Conservation (phyloP, 2,797 vertebrate species). For the Aotus griseimembra region DNA sequence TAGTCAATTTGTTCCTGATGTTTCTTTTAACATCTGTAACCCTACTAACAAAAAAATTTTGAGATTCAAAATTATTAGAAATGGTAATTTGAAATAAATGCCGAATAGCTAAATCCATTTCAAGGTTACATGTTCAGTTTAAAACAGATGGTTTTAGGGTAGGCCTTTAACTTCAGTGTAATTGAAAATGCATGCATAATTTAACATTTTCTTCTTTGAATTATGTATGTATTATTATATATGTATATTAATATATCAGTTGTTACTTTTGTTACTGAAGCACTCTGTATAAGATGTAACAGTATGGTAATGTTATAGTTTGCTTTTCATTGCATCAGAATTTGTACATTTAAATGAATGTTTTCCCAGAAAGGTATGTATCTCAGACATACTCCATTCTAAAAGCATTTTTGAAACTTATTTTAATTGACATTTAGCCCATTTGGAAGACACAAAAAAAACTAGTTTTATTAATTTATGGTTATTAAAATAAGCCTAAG, state of each 20-base stretch:
- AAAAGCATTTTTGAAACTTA: conserved; percentile 17
- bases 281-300: background rate
- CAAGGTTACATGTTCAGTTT: background rate
- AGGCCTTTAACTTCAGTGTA: background rate
- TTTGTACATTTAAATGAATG: background rate
- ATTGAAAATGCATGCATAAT: background rate
- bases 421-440: background rate
- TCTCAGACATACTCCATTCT: conserved; percentile 1
- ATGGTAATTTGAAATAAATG: conserved; percentile 16
- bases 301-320: background rate
- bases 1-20: background rate
- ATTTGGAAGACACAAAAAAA: conserved; percentile 4
- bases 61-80: background rate
- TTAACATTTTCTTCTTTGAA: conserved; percentile 12
- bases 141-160: background rate
- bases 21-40: background rate
- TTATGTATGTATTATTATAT: background rate
- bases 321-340: background rate
- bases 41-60: background rate
- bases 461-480: background rate
- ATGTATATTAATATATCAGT: background rate
- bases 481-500: conserved; percentile 26
- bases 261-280: background rate
- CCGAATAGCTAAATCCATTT: background rate
- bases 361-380: background rate